Conservation (phyloP, 2,113 vertebrate genomes). For the Lamprologus callipterus region DNA sequence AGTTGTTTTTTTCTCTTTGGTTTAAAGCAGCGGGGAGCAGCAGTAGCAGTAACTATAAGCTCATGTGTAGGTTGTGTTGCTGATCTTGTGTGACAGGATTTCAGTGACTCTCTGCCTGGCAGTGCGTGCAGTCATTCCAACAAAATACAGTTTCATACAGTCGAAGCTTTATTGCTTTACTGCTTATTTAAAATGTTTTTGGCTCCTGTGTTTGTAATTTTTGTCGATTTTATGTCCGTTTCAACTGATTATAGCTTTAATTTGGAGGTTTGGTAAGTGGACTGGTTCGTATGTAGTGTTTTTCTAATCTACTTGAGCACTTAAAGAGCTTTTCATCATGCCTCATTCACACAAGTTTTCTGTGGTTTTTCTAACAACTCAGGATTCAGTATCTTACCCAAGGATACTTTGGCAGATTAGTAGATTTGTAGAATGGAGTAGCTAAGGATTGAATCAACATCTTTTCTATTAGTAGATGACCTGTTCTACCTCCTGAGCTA, state of each 20-base stretch:
- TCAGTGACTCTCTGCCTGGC: neutral
- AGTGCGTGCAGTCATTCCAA: neutral
- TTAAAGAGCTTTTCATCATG: neutral
- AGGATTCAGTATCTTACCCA: rapidly evolving
- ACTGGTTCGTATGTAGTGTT: neutral
- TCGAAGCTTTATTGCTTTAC: neutral
- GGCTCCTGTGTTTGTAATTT: neutral
- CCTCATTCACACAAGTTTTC: neutral
- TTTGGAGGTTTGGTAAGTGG: neutral
- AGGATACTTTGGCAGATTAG: neutral
- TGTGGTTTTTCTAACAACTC: neutral
- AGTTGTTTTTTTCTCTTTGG: neutral
- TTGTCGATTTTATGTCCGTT: neutral
- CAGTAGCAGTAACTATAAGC: neutral
- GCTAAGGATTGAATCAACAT: neutral
- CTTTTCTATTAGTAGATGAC: neutral
- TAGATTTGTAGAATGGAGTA: neutral
- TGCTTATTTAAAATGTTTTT: neutral
- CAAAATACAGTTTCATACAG: neutral
- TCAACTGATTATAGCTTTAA: neutral
- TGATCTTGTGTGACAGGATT: neutral
- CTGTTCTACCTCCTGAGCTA: neutral
- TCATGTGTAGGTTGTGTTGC: neutral
- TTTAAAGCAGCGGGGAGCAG: neutral
- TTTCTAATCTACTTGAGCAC: neutral